Evolutionary conservation across 2,888 invertebrate species (phyloP).

Genomic region (Branchellion lobata): DNA sequence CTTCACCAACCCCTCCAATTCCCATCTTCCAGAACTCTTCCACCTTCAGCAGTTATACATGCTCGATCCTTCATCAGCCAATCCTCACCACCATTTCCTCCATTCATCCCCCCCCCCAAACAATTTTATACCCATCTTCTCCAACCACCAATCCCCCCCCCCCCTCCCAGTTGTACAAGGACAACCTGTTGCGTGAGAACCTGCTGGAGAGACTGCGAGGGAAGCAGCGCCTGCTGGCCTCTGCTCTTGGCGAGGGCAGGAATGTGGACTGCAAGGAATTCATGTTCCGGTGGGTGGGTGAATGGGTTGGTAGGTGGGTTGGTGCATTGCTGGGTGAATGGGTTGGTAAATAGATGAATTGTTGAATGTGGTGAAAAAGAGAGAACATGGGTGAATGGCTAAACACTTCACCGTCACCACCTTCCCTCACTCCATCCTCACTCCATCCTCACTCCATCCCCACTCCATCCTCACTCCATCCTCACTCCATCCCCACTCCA

Average conservation of each 20-base stretch:
- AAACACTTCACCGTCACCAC: no score
- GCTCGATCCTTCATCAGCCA: neutral
- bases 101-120: no score
- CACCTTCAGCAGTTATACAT: no score
- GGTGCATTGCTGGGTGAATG: neutral
- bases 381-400: slow-evolving; percentile 2
- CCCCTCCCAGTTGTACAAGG: slow-evolving; percentile 79
- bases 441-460: no score
- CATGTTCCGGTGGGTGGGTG: neutral
- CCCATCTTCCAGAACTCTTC: no score
- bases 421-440: no score
- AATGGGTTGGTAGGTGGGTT: neutral
- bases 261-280: neutral
- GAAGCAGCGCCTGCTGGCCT: slow-evolving; percentile 78
- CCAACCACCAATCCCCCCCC: no score
- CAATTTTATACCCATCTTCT: no score
- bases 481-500: no score
- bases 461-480: no score
- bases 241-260: slow-evolving; percentile 68
- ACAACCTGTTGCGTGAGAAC: slow-evolving; percentile 85
- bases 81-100: neutral
- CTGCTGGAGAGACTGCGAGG: slow-evolving; percentile 84
- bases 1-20: no score
- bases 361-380: neutral
- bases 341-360: neutral